Percentiles rank a stretch among this genome's conserved stretches.
Conservation (phyloP, 2,797 vertebrate species). For the Glyptemys insculpta region DNA sequence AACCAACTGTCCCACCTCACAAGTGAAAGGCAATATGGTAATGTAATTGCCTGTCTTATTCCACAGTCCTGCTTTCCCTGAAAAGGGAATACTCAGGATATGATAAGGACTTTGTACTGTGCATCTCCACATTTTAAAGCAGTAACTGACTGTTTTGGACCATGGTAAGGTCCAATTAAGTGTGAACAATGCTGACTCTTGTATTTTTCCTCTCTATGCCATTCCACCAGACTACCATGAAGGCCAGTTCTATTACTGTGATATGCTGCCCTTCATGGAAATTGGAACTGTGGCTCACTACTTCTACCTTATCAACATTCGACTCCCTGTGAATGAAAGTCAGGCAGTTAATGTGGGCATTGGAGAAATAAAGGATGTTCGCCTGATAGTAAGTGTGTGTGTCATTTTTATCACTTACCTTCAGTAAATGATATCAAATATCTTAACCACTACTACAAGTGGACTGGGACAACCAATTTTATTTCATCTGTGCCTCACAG, state of each 20-base stretch:
- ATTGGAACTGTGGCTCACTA: conserved; percentile 94
- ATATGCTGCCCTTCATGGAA: conserved; percentile 95
- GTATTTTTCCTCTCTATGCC: neutral
- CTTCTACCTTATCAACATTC: conserved; percentile 96
- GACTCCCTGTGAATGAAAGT: conserved; percentile 91
- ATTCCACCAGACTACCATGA: conserved; percentile 86
- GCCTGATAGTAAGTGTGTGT: conserved; percentile 86
- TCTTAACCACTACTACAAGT: neutral
- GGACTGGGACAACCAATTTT: neutral
- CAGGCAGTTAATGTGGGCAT: conserved; percentile 94
- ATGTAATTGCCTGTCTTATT: too few species aligned
- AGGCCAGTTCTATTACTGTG: conserved; percentile 93
- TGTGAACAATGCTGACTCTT: rapidly evolving
- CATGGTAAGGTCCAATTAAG: too few species aligned
- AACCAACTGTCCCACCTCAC: too few species aligned
- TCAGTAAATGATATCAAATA: neutral
- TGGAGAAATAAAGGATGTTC: conserved; percentile 94
- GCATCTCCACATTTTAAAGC: too few species aligned
- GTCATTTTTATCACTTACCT: too few species aligned
- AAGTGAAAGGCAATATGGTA: too few species aligned
- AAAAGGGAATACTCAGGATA: too few species aligned
- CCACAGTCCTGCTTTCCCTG: too few species aligned
- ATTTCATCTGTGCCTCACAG: neutral
- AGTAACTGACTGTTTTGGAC: too few species aligned
- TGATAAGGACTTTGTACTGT: too few species aligned